Evolutionary conservation across 2,113 vertebrate genomes (phyloP), one percentile per base, ranked within the genome.

Genomic region (Oncorhynchus tshawytscha): DNA sequence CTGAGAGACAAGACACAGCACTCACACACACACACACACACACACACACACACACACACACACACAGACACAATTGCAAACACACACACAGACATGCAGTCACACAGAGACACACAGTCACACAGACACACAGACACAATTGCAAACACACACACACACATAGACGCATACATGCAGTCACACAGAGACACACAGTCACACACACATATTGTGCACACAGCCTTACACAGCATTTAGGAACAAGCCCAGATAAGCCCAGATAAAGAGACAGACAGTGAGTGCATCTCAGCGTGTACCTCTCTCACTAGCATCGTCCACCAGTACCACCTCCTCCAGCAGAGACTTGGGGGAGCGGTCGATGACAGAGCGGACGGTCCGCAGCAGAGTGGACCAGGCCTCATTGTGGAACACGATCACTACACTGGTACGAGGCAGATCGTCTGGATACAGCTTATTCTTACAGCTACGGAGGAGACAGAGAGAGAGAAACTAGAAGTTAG

Each of bases 391-490:
- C 98, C 98, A 99, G 0, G 98, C 97, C 89, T 99, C 97, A 49
- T 99, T 99, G 92, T 99, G 97, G 83, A 99, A 99, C 80, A 99
- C 98, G 66, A 99, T 98, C 81, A 99, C 98, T 72, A 99, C 95
- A 1, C 97, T 99, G 74, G 97, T 99, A 1, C 96, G 96, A 79
- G 96, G 98, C 70, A 99, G 96, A 83, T 94, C 95, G 82, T 99
- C 97, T 1, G 92, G 93, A 71, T 99, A 99, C 80, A 99, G 91
- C 89, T 99, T 99, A 57, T 97, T 97, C 92, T 99, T 99, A 91
- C 97, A 99, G 88, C 98, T 99, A 24, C 0, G 69, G 73, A 67
- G 15, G 69, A 8, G 67, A 69, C 34, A 69, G 69, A 81, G 75
- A 74, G 66, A 27, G 24, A 31, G 13, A 27, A 16, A 15, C 15